Percentiles rank a stretch among this genome's conserved stretches.
Conservation (phyloP, 1,140 invertebrate genomes). For the Brachionus rotundiformis region DNA sequence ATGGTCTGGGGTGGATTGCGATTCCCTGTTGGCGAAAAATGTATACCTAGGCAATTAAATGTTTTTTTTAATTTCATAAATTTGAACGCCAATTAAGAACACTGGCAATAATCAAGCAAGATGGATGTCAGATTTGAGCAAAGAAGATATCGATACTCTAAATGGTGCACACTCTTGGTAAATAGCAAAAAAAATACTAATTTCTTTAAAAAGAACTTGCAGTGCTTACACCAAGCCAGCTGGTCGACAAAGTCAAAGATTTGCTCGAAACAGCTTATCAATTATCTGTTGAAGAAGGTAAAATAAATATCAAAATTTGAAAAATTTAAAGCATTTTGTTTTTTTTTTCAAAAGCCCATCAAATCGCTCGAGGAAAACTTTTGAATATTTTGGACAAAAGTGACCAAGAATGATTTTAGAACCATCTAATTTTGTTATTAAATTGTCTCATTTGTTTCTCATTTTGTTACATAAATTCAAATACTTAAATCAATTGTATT, state of each 20-base stretch:
- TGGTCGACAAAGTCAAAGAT: slow-evolving; percentile 34
- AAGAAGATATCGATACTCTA: slow-evolving; percentile 33
- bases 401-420: neutral
- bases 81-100: neutral
- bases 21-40: neutral
- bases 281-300: slow-evolving; percentile 18
- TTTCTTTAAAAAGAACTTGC: slow-evolving; percentile 45
- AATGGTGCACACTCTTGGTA: no score
- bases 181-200: no score
- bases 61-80: neutral
- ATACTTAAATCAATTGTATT: no score
- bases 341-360: slow-evolving; percentile 8
- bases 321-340: neutral
- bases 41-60: neutral
- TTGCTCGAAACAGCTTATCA: slow-evolving; percentile 32
- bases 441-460: no score
- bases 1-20: neutral
- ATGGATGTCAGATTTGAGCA: slow-evolving; percentile 49
- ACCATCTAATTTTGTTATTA: no score
- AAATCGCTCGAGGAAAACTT: slow-evolving; percentile 24
- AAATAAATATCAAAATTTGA: no score
- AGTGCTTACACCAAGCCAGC: neutral
- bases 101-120: neutral
- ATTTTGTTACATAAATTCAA: no score
- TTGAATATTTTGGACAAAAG: slow-evolving; percentile 17